Evolutionary conservation across 2,888 invertebrate genomes (phyloP), one percentile per base, ranked within the genome.

Genomic region (Macrophya annulata): DNA sequence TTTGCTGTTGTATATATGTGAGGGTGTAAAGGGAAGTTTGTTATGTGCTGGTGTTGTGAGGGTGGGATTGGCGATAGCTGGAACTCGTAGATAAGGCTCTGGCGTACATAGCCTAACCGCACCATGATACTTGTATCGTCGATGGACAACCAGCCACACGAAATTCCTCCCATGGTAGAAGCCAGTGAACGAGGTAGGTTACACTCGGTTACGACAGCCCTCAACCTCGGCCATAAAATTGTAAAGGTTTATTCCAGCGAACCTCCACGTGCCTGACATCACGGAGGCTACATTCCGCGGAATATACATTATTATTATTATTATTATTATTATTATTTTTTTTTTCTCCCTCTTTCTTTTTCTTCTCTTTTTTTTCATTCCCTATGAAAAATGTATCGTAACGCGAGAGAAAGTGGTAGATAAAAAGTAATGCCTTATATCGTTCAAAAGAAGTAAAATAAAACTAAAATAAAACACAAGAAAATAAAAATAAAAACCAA

Each of bases 61-160:
- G 45, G 68, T 68, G 68, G 68, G 31, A 48, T 48, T 17, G 31
- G 37, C 83, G 68, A 83, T 83, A 83, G 65, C 83, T 83, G 83
- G 68, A 51, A 51, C 45, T 71, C 65, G 83, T 65, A 83, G 83
- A 83, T 83, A 83, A 83, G 83, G 83, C 81, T 62, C 21, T 45
- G 45, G 10, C 48, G 51, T 3, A 83, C 68, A 31, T 10, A 48
- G 48, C 48, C 40, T 48, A 83, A 45, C 65, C 51, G 37, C 83
- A 17, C 83, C 83, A 71, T 65, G 68, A 68, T 62, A 51, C 83
- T 45, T 15, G 68, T 68, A n/a, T 40, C 68, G 31, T 68, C 65
- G 45, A 68, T 68, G 65, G 83, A 83, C 83, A 51, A 48, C 48
- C 45, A 37, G 45, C 83, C 48, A 17, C 45, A 62, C 68, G 48